phyloP scores from a whole-genome alignment of 2,797 vertebrate species.

The Pseudomugil gertrudae region DNA sequence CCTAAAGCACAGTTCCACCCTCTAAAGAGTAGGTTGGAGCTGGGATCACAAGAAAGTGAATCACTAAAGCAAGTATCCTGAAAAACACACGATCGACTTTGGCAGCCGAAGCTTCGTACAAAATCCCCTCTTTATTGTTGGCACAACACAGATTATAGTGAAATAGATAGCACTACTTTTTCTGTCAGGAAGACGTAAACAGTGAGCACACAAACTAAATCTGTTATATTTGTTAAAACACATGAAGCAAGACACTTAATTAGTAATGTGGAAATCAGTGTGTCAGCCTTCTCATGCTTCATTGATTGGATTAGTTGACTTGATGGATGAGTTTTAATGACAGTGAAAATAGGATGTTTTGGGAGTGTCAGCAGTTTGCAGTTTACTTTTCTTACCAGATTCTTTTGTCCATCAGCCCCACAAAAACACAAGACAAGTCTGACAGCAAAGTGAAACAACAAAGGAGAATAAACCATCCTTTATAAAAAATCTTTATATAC shows the following conservation, averaged over 20 bases:
- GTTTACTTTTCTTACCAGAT: constrained; percentile 27
- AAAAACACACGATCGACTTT: constrained; percentile 25
- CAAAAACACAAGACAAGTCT: constrained; percentile 24
- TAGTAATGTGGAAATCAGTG: constrained; percentile 63
- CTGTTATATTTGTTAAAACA: constrained; percentile 45
- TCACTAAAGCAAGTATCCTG: constrained; percentile 12
- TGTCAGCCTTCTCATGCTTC: constrained; percentile 47
- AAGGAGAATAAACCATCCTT: background rate
- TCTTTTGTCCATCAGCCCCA: constrained; percentile 19
- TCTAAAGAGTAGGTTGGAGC: constrained; percentile 19
- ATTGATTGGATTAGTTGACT: constrained; percentile 71
- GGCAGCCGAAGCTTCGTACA: constrained; percentile 6
- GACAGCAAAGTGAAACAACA: constrained; percentile 11
- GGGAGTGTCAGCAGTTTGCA: constrained; percentile 53
- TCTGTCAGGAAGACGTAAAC: constrained; percentile 3
- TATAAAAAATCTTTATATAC: background rate
- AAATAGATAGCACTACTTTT: constrained; percentile 21
- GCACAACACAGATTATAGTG: constrained; percentile 8
- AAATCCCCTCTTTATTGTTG: background rate
- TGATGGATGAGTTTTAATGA: constrained; percentile 78
- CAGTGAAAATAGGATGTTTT: constrained; percentile 54
- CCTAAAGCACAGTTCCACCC: constrained; percentile 31
- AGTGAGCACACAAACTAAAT: constrained; percentile 25
- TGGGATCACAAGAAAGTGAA: constrained; percentile 1
- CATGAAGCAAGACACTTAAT: constrained; percentile 55